Evolutionary conservation across 2,888 invertebrate species (phyloP), one percentile per base, ranked within the genome.

Genomic region (Dioctria rufipes): DNA sequence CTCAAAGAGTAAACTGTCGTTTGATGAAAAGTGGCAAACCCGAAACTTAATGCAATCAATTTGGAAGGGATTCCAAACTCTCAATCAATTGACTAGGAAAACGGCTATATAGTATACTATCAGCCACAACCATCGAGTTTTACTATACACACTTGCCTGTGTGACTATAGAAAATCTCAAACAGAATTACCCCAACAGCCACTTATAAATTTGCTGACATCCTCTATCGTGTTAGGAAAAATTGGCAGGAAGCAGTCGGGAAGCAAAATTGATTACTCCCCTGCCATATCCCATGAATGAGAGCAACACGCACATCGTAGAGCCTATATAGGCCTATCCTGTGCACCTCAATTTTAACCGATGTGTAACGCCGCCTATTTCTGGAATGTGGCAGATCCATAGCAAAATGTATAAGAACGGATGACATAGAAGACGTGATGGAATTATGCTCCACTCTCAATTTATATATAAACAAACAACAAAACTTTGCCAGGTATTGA

Each of bases 151-250:
- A 25, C 25, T n/a, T 4, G n/a, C 11, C 11, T 11, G 11, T 11
- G 11, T 1, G 4, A 4, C 4, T 4, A n/a, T n/a, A 54, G 54
- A 54, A 54, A 11, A n/a, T 54, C 54, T 54, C 9, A 11, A 54
- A 11, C n/a, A 6, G 11, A 54, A 46, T 54, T 54, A 54, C 11
- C 25, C 54, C 54, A 54, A 54, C 9, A 54, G 54, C 54, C 54
- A 54, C 54, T 54, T 54, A 54, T 54, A 54, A 54, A 54, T 54
- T 54, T 54, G 54, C 54, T 54, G 54, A 54, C 54, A 54, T 54
- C 54, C 54, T 54, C 8, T 54, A 11, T 11, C 54, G 11, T 54
- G 54, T 54, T 54, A 54, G 54, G 54, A 54, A 54, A 54, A 54
- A 54, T 54, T 54, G 54, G 54, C 6, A 54, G 54, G 54, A 54